Evolutionary conservation across 2,888 invertebrate species (phyloP), one percentile per base, ranked within the genome.

Genomic region (Acanthosoma haemorrhoidale): DNA sequence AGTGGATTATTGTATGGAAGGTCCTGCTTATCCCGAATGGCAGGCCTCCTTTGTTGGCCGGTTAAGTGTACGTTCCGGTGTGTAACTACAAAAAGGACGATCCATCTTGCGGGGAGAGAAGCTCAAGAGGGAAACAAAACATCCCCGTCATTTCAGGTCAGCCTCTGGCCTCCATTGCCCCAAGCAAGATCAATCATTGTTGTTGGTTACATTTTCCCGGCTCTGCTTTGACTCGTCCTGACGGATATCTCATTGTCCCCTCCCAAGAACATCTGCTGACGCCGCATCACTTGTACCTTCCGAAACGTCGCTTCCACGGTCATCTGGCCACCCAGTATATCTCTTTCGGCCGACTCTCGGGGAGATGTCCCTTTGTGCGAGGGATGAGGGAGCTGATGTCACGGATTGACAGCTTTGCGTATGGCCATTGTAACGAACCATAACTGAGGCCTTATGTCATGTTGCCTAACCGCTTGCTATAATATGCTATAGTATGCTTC

Each of bases 201-300:
- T 21, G 21, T 11, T 43, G 43, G 3, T 43, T 11, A 21, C 21
- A 13, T 43, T 43, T 43, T 13, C 21, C 43, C n/a, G n/a, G 41
- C n/a, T 34, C 32, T 60, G 60, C 60, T 60, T 29, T 60, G 60
- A 60, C 60, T 60, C 32, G 15, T 15, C 18, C 31, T 60, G 60
- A 60, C 34, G 36, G 60, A 36, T 36, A 16, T 31, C 18, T 60
- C 60, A 60, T 60, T 60, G 60, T 60, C 8, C 2, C n/a, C n/a
- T n/a, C n/a, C 5, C 2, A 3, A 13, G 4, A 60, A 36, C 60
- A 60, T 60, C 60, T 60, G 60, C 34, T 21, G 21, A 43, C 4
- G 43, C 21, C 21, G 21, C 21, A 43, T 43, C 43, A 43, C 43
- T 43, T 43, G 43, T 43, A 18, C 13, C 43, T 43, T 21, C 43